Evolutionary conservation across 2,888 invertebrate genomes (phyloP).

Genomic region (Rhodophaea formosa): DNA sequence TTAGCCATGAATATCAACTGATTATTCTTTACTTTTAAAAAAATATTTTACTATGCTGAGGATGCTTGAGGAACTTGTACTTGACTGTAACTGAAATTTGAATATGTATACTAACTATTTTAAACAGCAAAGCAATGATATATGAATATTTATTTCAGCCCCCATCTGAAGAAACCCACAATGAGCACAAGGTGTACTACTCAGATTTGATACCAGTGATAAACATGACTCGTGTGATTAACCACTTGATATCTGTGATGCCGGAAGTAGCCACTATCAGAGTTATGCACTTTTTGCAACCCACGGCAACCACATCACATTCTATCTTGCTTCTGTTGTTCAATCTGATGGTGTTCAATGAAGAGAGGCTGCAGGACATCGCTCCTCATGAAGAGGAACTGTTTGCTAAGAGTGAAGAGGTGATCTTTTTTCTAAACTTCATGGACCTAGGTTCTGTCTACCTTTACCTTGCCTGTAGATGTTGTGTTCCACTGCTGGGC

Average conservation of each 20-base stretch:
- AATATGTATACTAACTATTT: too few relatives aligned
- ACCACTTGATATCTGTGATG: conserved; percentile 49
- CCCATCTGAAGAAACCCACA: conserved; percentile 51
- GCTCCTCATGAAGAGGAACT: conserved; percentile 56
- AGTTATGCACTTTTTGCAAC: conserved; percentile 59
- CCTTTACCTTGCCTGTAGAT: too few relatives aligned
- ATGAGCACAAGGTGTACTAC: conserved; percentile 61
- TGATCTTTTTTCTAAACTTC: conserved; percentile 26
- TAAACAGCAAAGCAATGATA: too few relatives aligned
- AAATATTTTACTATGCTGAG: too few relatives aligned
- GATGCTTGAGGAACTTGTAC: too few relatives aligned
- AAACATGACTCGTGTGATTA: conserved; percentile 60
- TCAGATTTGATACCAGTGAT: conserved; percentile 65
- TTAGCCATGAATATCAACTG: too few relatives aligned
- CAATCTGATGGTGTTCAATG: conserved; percentile 59
- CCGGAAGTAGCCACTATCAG: conserved; percentile 43
- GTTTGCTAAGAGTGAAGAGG: conserved; percentile 47
- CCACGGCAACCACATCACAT: conserved; percentile 42
- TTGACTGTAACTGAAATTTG: too few relatives aligned
- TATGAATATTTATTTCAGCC: conserved; percentile 38
- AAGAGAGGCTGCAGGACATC: conserved; percentile 47
- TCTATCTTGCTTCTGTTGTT: conserved; percentile 54
- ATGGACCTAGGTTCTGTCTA: too few relatives aligned
- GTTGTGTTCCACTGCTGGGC: too few relatives aligned
- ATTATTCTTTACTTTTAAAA: too few relatives aligned